Evolutionary conservation across 2,888 invertebrate genomes (phyloP), one percentile per base, ranked within the genome.

Genomic region (Hypomecis atomaria): DNA sequence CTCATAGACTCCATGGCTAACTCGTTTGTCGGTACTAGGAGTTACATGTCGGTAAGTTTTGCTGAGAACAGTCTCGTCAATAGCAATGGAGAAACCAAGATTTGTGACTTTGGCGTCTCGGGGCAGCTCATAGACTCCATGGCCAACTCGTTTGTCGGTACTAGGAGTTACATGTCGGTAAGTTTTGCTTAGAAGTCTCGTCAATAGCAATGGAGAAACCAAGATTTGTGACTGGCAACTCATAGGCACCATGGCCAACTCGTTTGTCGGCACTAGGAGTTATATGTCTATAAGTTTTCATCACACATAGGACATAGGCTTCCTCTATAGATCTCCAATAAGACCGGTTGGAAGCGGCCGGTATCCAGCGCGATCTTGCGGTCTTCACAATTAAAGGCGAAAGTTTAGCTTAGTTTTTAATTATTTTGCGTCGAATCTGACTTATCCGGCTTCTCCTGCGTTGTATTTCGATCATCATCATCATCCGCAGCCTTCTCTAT

Each of bases 201-300:
- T 99, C 37, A 99, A 99, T 86, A 98, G 98, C 82, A 96, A 97
- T 71, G 99, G 99, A 6, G 99, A 99, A 92, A 99, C 99, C 77
- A 99, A 99, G 93, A 98, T 99, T 79, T 99, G 99, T 92, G 99
- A 99, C 94, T 99, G 99, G 0, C 99, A 99, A 87, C 94, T 99
- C 13, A 99, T 99, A 71, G 99, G 99, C 92, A 99, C 99, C 0
- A 99, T 99, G 99, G 99, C 99, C 10, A 99, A 99, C 91, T 99
- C 99, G 0, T 99, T 99, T 93, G 99, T 99, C 6, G 99, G 99
- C 40, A 99, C 99, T 0, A 94, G 99, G 81, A 99, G 99, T 85
- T 99, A 99, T 85, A 99, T 99, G 99, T 99, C 99, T 88, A 99
- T 99, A 89, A 94, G n/a, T n/a, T n/a, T n/a, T n/a, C n/a, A n/a